phyloP scores from a whole-genome alignment of 2,113 vertebrate genomes.

The Pluvianellus socialis region DNA sequence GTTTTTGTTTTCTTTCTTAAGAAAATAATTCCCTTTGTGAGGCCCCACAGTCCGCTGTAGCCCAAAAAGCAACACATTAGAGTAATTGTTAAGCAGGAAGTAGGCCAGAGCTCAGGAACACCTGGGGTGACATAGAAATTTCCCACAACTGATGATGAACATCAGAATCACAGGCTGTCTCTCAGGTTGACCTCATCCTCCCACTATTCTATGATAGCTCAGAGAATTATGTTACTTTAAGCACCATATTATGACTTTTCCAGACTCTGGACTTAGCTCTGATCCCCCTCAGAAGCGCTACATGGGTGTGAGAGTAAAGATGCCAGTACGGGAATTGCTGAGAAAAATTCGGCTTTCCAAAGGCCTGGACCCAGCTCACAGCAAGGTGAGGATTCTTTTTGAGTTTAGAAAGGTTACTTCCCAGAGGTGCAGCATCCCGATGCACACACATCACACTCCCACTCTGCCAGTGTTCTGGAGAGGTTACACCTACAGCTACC shows the following conservation, averaged over 20 bases:
- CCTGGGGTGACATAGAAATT: background rate
- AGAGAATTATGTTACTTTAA: background rate
- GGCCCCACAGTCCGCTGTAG: background rate
- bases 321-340: constrained; percentile 84
- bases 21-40: background rate
- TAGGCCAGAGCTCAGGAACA: background rate
- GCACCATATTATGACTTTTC: constrained; percentile 41
- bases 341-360: constrained; percentile 75
- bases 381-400: constrained; percentile 63
- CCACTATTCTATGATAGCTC: background rate
- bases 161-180: accelerated
- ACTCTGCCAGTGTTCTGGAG: background rate
- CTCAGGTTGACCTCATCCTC: background rate
- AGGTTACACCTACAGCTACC: background rate
- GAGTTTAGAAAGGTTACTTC: background rate
- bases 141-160: background rate
- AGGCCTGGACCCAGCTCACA: constrained; percentile 56
- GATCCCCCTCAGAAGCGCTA: constrained; percentile 72
- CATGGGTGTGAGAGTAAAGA: constrained; percentile 84
- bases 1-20: background rate
- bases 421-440: background rate
- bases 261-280: constrained; percentile 15
- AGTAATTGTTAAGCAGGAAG: background rate
- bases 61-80: background rate
- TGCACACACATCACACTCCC: no score